These are phyloP conservation scores for Eristalinus aeneus DNA, from an alignment of 2,888 invertebrate genomes.

Conservation along the genomic window DNA sequence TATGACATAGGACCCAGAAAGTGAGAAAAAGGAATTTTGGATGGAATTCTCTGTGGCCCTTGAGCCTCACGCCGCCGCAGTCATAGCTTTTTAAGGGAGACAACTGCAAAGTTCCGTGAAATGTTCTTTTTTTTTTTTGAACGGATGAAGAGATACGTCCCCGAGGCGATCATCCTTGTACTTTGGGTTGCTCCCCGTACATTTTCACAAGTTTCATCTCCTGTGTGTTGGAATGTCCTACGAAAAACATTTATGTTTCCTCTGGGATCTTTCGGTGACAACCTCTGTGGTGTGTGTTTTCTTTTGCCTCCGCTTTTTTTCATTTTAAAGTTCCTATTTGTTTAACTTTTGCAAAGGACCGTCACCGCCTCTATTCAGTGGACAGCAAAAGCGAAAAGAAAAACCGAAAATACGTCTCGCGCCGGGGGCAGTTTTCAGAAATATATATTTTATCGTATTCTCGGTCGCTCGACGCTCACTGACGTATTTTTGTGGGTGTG, in stretches of 20 bases:
- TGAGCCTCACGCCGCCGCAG: not conserved
- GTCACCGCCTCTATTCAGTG: slow-evolving; percentile 42
- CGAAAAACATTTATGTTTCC: slow-evolving; percentile 67
- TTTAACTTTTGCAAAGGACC: slow-evolving; percentile 13
- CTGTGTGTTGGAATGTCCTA: slow-evolving; percentile 57
- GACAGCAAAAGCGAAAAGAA: not conserved
- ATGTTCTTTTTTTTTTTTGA: slow-evolving; percentile 56
- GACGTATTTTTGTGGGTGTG: not conserved
- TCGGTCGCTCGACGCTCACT: not conserved
- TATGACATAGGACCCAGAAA: slow-evolving; percentile 13
- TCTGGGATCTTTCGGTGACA: slow-evolving; percentile 58
- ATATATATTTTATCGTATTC: slow-evolving; percentile 3
- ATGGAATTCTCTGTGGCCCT: slow-evolving; percentile 17
- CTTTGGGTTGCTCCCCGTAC: slow-evolving; percentile 61
- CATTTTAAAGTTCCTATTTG: not conserved
- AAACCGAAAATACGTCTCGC: slow-evolving; percentile 51
- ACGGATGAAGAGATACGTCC: slow-evolving; percentile 53
- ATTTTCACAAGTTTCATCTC: slow-evolving; percentile 65
- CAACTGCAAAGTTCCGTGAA: slow-evolving; percentile 46
- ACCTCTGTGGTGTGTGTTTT: slow-evolving; percentile 60
- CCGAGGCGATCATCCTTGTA: slow-evolving; percentile 62
- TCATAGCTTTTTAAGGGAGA: not conserved
- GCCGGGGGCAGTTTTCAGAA: slow-evolving; percentile 60
- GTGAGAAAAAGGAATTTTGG: slow-evolving; percentile 45
- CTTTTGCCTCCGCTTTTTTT: slow-evolving; percentile 28